Evolutionary conservation across 1,140 invertebrate genomes (phyloP), one percentile per base, ranked within the genome.

Genomic region (Bombus pascuorum): DNA sequence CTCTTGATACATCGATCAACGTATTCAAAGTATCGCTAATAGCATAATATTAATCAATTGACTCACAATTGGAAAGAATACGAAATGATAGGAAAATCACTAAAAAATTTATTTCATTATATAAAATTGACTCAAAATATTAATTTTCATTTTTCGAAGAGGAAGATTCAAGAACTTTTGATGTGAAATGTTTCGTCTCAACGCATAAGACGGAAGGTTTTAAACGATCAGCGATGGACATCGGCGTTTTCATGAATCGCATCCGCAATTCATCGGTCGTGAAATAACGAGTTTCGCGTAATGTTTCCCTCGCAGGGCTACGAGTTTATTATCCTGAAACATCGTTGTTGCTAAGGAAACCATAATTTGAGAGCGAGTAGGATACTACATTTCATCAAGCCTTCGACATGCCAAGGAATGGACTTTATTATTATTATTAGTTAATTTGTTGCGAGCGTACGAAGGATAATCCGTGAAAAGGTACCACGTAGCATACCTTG

Each of bases 391-490:
- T 79, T 32, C 79, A 62, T n/a, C 83, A 65, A 70, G 66, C 68
- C 86, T 81, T 82, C 62, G 28, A 34, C 59, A 47, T 66, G 32
- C 25, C 42, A 73, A 82, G 82, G 86, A 88, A 79, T 79, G 85
- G 28, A 68, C 57, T 15, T 32, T 34, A 28, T 76, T 57, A 89
- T 88, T 34, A 28, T 76, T 57, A 89, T 88, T 83, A 83, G 72
- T 71, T 72, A 53, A 72, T 37, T 25, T 37, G n/a, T 70, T 70
- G 25, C n/a, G 42, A 39, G 71, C 66, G 28, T n/a, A 42, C 32
- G 25, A 70, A 57, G 6, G 34, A 39, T 57, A 83, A 68, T 76
- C 59, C 15, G 34, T 15, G 28, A 13, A 34, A 77, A 62, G 2
- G 5, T 39, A 72, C 28, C 6, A 10, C 59, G 53, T 53, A 59